These are phyloP conservation scores for Trimorus sp. DNA, from an alignment of 2,888 invertebrate species.

Conservation along the genomic window DNA sequence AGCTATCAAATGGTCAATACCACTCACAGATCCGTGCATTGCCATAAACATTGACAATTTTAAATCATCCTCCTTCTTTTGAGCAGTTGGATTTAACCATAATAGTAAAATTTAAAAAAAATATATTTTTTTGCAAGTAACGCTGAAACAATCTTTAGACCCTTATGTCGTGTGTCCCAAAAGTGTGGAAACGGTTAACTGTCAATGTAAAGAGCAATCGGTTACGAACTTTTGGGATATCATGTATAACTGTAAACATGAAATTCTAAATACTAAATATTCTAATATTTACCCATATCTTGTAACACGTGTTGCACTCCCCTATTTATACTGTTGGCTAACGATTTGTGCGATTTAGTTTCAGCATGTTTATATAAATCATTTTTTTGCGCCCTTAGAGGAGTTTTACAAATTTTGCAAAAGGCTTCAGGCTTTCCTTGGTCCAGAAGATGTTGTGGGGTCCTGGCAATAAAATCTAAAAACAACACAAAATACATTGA, in stretches of 20 bases:
- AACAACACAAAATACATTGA: not conserved
- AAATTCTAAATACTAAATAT: too few relatives aligned
- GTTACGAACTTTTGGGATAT: too few relatives aligned
- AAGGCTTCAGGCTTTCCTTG: constrained; percentile 18
- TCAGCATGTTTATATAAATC: constrained; percentile 15
- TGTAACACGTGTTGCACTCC: constrained; percentile 8
- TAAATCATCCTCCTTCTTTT: constrained; percentile 21
- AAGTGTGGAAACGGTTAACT: too few relatives aligned
- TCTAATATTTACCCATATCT: constrained; percentile 2
- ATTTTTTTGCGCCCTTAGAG: constrained; percentile 19
- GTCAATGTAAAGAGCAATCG: too few relatives aligned
- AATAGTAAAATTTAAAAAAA: too few relatives aligned
- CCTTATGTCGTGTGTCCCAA: too few relatives aligned
- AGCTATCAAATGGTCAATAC: constrained; percentile 19
- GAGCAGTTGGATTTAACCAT: not conserved
- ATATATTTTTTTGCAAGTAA: too few relatives aligned
- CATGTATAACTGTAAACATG: too few relatives aligned
- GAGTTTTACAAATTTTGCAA: constrained; percentile 20
- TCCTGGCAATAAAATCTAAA: not conserved
- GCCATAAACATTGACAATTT: constrained; percentile 22
- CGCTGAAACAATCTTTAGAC: too few relatives aligned
- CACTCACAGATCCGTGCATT: constrained; percentile 21
- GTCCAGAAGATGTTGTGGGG: constrained; percentile 1
- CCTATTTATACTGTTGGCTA: not conserved
- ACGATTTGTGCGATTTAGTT: not conserved